Evolutionary conservation across 2,113 vertebrate species (phyloP), one percentile per base, ranked within the genome.

Genomic region (Candoia aspera): DNA sequence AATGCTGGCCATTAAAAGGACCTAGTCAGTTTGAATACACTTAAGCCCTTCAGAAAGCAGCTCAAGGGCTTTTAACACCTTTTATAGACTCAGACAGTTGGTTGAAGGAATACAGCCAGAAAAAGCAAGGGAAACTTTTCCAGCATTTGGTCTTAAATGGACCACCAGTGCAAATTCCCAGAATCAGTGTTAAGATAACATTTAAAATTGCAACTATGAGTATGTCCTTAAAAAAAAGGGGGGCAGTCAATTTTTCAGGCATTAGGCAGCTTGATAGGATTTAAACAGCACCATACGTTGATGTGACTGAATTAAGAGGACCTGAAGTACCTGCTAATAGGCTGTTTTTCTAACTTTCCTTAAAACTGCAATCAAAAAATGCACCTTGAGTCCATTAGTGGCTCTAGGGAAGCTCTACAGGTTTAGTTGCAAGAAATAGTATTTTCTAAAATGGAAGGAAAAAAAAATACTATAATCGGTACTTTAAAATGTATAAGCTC

Each of bases 111-210:
- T n/a, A 92, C 26, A 8, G 92, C 93, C 94, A 96, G 73, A 4
- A 55, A 91, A 96, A 94, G 90, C 91, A 95, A 87, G 79, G 68
- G 53, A 93, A 95, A 57, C 21, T 11, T 59, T 92, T 0, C 0
- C 93, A 88, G 91, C 92, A 89, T 53, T 91, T 60, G 29, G 2
- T 83, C n/a, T 57, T 24, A 37, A 94, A 68, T 85, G 93, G 92
- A 93, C 90, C 96, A 94, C 92, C 93, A 83, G 2, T 91, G 92
- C 89, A 93, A 90, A 92, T 93, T 91, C 93, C 92, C 87, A 86
- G 91, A 94, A 93, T 62, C 91, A 87, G 13, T 86, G 33, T 46
- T 49, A 93, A 92, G 57, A 54, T 87, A 91, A 57, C 49, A 91
- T 90, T 73, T 26, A 8, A 86, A 90, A 59, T 0, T 4, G 62